Evolutionary conservation across 1,140 invertebrate species (phyloP).

Genomic region (Dendrolimus punctatus): DNA sequence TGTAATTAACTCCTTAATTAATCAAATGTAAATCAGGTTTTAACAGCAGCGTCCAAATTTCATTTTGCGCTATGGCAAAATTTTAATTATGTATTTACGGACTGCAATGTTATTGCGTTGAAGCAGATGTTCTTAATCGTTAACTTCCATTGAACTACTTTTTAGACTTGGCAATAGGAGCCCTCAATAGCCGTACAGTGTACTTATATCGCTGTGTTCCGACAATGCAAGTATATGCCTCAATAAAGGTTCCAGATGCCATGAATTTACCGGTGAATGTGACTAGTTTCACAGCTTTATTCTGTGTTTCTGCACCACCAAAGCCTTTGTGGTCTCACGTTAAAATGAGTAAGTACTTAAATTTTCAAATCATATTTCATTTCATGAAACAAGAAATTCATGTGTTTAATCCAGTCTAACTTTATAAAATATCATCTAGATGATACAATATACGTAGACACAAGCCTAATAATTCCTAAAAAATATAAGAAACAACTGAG

Average conservation of each 20-base stretch:
- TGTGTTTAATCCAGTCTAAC: no score
- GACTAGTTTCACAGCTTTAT: conserved; percentile 62
- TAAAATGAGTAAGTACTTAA: conserved; percentile 21
- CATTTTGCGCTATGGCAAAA: no score
- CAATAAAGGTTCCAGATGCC: conserved; percentile 56
- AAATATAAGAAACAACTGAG: no score
- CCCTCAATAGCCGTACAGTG: conserved; percentile 71
- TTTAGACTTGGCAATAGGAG: conserved; percentile 77
- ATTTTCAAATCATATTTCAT: neutral
- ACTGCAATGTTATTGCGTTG: no score
- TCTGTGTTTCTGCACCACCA: conserved; percentile 46
- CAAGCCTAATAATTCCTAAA: no score
- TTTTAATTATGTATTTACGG: no score
- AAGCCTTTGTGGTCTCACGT: conserved; percentile 24
- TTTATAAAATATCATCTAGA: no score
- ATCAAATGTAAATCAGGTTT: neutral
- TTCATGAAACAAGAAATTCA: no score
- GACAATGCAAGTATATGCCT: conserved; percentile 66
- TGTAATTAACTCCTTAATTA: neutral
- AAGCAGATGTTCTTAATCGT: no score
- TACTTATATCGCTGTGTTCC: conserved; percentile 74
- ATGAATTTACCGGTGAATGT: conserved; percentile 66
- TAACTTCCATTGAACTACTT: conserved; percentile 16
- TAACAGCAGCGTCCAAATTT: no score
- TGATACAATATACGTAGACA: no score